Evolutionary conservation across 2,797 vertebrate genomes (phyloP).

Genomic region (Microctenopoma stevenorrisi): DNA sequence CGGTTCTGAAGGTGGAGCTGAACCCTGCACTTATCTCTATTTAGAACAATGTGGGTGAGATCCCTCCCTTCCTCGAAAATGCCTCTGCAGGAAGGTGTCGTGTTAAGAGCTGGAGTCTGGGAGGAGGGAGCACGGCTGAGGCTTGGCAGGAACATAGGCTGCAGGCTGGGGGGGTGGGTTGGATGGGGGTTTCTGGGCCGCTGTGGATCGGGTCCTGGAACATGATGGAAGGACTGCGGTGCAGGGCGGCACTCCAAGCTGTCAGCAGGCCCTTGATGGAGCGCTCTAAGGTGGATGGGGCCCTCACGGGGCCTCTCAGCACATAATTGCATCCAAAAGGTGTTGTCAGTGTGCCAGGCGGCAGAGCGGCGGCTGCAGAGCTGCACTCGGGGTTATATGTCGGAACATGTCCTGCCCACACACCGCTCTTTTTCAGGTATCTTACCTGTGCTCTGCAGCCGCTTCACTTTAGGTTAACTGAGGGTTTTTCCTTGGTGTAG

Average conservation of each 20-base stretch:
- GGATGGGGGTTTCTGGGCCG: slow-evolving; percentile 49
- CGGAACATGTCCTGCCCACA: neutral
- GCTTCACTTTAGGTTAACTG: too few species aligned
- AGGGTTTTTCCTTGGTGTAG: too few species aligned
- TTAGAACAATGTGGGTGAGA: slow-evolving; percentile 27
- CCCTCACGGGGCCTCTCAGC: slow-evolving; percentile 43
- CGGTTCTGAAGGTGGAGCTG: slow-evolving; percentile 24
- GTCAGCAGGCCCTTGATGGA: slow-evolving; percentile 72
- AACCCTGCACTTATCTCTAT: slow-evolving; percentile 29
- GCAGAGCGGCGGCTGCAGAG: neutral
- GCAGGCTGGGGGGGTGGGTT: slow-evolving; percentile 9
- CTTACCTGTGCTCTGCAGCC: too few species aligned
- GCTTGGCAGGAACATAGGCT: slow-evolving; percentile 59
- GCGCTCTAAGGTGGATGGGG: slow-evolving; percentile 60
- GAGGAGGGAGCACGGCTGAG: slow-evolving; percentile 42
- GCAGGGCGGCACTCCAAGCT: slow-evolving; percentile 66
- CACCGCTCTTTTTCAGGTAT: too few species aligned
- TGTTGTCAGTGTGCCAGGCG: slow-evolving; percentile 44
- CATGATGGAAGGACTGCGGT: slow-evolving; percentile 62
- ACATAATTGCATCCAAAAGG: slow-evolving; percentile 60
- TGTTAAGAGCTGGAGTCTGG: neutral
- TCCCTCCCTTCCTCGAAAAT: slow-evolving; percentile 5
- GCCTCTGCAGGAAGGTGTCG: slow-evolving; percentile 25
- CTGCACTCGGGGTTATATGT: neutral
- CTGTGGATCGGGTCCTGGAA: slow-evolving; percentile 59